Base-by-base conservation (phyloP, 1,140 invertebrate species). In the Cataglyphis hispanica region DNA sequence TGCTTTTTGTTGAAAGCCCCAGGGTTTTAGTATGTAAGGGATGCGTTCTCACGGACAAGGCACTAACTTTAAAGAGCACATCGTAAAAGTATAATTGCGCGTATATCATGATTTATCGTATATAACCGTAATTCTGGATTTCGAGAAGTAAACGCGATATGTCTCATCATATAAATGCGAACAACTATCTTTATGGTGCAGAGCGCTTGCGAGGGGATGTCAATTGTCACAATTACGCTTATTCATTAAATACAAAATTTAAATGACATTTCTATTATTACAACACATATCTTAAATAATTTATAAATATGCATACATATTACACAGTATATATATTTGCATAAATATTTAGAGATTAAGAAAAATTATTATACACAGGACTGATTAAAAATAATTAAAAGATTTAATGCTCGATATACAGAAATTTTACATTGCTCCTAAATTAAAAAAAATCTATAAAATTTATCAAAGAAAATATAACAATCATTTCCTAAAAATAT, bases 51-150 rank as follows among this genome's bases (percentile, higher is more conserved):
- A 25, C 4, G 6, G 43, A 67, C 75, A 77, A 3, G 27, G 22
- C 16, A 37, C 63, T 67, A 69, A 58, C 78, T 83, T 83, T 83
- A 61, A 83, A 72, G n/a, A 58, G 25, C 27, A 31, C 16, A 25
- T 72, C 78, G 53, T 83, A 46, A 74, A 83, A 43, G 72, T 72
- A 83, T 81, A 81, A 81, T 83, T 74, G 53, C 67, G 25, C 50
- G 16, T 43, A 60, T 60, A 74, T 74, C 53, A 72, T 27, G 25
- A 83, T 83, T 83, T 83, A 46, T 61, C n/a, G 25, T 34, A 37
- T n/a, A 31, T 37, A 58, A 19, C 13, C 66, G 37, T 46, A 72
- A 74, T 60, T 60, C 25, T 11, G 27, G 25, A 60, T 22, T 40
- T 60, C 43, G 19, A 5, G 1, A 27, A 27, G 13, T 6, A 7